Conservation (phyloP, 2,888 invertebrate species). For the Pollenia angustigena region DNA sequence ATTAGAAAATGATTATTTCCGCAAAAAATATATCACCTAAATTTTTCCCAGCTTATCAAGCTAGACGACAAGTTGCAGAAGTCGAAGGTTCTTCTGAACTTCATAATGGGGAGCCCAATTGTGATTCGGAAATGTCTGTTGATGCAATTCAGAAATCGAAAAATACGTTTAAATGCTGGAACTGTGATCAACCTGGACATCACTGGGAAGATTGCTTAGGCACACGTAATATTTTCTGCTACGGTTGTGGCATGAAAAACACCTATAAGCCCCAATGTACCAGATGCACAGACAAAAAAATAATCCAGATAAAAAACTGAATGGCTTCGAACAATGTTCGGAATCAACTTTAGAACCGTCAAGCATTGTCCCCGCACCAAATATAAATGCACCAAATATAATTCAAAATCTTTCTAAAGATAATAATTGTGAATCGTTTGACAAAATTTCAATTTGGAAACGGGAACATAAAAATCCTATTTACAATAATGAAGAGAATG, state of each 20-base stretch:
- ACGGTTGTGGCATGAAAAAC: conserved; percentile 41
- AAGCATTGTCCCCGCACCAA: no score
- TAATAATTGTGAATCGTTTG: no score
- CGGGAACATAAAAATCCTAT: no score
- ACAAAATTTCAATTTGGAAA: no score
- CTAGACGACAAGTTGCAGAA: not conserved
- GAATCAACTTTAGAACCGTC: not conserved
- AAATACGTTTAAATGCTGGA: conserved; percentile 37
- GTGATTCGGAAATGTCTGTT: not conserved
- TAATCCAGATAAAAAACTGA: not conserved
- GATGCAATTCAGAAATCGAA: not conserved
- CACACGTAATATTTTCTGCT: conserved; percentile 42
- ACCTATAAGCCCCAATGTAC: conserved; percentile 40
- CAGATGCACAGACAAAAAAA: not conserved
- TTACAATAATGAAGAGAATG: no score
- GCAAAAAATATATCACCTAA: not conserved
- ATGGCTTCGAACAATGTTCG: not conserved
- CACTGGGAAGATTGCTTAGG: conserved; percentile 45
- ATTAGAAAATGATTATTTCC: not conserved
- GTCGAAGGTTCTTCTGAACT: not conserved
- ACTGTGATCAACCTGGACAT: conserved; percentile 36
- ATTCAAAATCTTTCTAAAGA: no score
- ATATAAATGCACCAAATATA: no score
- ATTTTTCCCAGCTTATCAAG: not conserved
- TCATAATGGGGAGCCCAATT: not conserved